A percentile compares a stretch with the other conserved stretches of the same genome.
phyloP scores from a whole-genome alignment of 2,113 vertebrate genomes.

The Lycaon pictus region DNA sequence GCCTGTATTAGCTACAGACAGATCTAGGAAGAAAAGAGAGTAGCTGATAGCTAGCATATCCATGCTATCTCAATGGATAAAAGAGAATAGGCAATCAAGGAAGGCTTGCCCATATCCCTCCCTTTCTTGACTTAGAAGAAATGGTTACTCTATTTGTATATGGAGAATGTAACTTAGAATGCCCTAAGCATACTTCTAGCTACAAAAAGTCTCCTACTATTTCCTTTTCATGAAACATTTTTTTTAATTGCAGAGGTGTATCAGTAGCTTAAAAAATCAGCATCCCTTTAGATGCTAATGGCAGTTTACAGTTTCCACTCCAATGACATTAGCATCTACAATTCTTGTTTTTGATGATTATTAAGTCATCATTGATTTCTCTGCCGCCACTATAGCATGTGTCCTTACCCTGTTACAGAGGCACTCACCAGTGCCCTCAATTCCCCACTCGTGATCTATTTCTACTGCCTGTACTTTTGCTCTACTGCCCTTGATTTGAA shows the following conservation, averaged over 20 bases:
- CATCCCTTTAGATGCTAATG: not conserved
- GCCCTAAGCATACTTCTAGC: not conserved
- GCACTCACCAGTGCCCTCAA: not conserved
- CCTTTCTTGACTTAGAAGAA: not conserved
- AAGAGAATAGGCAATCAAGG: not conserved
- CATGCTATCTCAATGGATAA: not conserved
- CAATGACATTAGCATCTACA: not conserved
- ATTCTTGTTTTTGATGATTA: not conserved
- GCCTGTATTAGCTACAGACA: not conserved
- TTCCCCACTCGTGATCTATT: not conserved
- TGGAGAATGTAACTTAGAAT: not conserved
- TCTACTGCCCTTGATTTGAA: not conserved
- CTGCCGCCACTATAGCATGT: not conserved
- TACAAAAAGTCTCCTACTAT: not conserved
- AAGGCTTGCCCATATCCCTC: not conserved
- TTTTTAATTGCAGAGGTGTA: not conserved
- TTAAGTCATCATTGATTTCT: slow-evolving; percentile 1
- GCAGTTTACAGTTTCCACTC: not conserved
- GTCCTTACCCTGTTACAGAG: not conserved
- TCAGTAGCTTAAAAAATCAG: not conserved
- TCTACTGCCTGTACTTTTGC: not conserved
- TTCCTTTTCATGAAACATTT: not conserved
- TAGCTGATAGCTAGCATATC: not conserved
- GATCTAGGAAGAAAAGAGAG: not conserved
- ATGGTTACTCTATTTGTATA: not conserved